Conservation (phyloP, 2,113 vertebrate species). For the Panurus biarmicus region DNA sequence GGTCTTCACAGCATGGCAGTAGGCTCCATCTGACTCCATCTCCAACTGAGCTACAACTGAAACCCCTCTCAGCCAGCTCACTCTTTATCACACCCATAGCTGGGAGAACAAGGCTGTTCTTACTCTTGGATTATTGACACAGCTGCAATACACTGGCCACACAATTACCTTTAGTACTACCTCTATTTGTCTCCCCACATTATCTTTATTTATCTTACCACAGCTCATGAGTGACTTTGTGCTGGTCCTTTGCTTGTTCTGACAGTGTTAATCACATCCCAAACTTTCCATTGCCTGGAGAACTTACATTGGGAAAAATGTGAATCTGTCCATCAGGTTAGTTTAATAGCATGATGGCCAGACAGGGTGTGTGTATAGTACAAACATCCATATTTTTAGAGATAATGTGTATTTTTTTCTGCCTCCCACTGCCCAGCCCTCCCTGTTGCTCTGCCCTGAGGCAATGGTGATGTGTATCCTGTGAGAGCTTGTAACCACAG, state of each 20-base stretch:
- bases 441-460: neutral
- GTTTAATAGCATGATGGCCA: neutral
- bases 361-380: no score
- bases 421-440: neutral
- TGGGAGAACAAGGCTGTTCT: no score
- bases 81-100: no score
- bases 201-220: no score
- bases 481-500: neutral
- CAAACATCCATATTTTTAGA: rapidly evolving
- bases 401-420: neutral
- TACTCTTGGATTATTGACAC: no score
- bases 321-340: neutral
- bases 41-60: no score
- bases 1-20: no score
- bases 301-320: rapidly evolving
- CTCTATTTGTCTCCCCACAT: no score
- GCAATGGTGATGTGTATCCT: neutral
- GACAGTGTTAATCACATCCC: neutral
- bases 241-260: neutral
- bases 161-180: no score
- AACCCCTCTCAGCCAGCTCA: no score
- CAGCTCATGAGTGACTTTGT: neutral
- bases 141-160: no score
- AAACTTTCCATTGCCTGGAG: neutral
- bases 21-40: no score